Base-by-base conservation (phyloP, 2,113 vertebrate species). In the Sebastes schlegelii region DNA sequence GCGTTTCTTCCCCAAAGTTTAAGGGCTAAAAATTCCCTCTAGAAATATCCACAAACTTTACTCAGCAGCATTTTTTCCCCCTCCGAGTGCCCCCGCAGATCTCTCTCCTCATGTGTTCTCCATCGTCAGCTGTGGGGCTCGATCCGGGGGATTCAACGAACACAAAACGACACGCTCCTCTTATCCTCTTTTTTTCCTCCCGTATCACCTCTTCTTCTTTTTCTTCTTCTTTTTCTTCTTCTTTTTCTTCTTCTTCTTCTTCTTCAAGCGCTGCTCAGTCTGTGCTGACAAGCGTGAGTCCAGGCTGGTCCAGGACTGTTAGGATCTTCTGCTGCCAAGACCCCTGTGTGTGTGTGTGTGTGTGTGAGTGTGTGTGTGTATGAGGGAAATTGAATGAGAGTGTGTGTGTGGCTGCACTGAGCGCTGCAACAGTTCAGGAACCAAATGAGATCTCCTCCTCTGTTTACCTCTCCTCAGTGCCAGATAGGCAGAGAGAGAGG, bases 341-440 rank as follows among this genome's bases (percentile, higher is more conserved):
- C 69, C 43, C 54, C 62, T 51, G 57, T 81, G 83, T 52, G 51
- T 40, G 57, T 61, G 58, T 43, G 49, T 46, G 13, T 45, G 52
- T 45, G 40, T 34, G 34, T 46, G 13, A 61, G 58, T 57, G 70
- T 21, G 63, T 8, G 62, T 65, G 72, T n/a, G 66, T 45, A 16
- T 46, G 82, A 42, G 54, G 42, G 40, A 49, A 63, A 82, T 60
- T 14, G 34, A 48, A 49, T 23, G 83, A 52, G 68, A 46, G 64
- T 14, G 42, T 57, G 46, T 61, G 83, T 72, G 79, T 66, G 85
- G 82, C 69, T 55, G 78, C 80, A 75, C 62, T 58, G 70, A 86
- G 84, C 78, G 60, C 91, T 67, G 86, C 90, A 95, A 95, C 93
- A 95, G 94, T 95, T 95, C 94, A 87, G 86, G 64, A 92, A 88